Evolutionary conservation across 35 echinoderm and acorn worm species (phyloP).

Genomic region (Eucidaris tribuloides): DNA sequence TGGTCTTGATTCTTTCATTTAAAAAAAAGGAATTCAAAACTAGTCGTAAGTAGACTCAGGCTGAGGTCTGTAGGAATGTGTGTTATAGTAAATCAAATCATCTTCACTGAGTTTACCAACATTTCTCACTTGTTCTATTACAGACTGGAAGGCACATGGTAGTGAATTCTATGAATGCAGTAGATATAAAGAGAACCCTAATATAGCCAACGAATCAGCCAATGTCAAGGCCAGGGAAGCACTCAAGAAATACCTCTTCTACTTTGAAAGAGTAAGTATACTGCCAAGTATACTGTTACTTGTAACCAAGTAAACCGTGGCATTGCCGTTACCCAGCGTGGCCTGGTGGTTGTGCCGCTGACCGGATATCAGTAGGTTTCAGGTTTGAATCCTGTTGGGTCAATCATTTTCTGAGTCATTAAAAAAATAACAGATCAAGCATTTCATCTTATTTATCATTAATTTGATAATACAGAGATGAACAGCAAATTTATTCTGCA

Average conservation of each 20-base stretch:
- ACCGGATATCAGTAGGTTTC: too few relatives aligned
- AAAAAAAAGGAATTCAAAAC: neutral
- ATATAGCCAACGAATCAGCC: conserved; percentile 87
- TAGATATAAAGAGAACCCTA: conserved; percentile 87
- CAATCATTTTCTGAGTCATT: too few relatives aligned
- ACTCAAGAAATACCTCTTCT: conserved; percentile 99
- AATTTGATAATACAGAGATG: too few relatives aligned
- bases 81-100: too few relatives aligned
- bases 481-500: too few relatives aligned
- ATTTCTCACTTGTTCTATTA: neutral
- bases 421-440: too few relatives aligned
- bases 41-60: neutral
- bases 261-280: conserved; percentile 91
- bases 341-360: too few relatives aligned
- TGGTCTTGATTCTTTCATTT: neutral
- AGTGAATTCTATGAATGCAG: conserved; percentile 99
- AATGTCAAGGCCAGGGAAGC: conserved; percentile 97
- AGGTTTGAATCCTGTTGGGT: too few relatives aligned
- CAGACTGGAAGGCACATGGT: conserved; percentile 94
- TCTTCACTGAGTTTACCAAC: neutral
- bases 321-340: too few relatives aligned
- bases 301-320: too few relatives aligned
- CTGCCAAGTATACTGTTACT: neutral
- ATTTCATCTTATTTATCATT: too few relatives aligned
- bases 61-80: too few relatives aligned